Evolutionary conservation across 2,797 vertebrate species (phyloP).

Genomic region (Bryconaethiops microstoma): DNA sequence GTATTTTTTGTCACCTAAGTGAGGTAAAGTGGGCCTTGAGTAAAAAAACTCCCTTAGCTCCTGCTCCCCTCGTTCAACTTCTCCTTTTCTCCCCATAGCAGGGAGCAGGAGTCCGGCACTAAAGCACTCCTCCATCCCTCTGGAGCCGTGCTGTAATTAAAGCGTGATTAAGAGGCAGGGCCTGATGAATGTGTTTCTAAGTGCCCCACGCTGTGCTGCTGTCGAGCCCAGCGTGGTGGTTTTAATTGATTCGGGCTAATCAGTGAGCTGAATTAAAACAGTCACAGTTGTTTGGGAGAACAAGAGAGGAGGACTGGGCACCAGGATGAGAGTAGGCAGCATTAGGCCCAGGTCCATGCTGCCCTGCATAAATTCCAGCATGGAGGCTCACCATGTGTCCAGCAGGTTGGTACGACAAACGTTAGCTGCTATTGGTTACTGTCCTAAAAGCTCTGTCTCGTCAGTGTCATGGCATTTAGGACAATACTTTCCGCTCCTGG

Average conservation of each 20-base stretch:
- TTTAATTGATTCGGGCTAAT: constrained; percentile 80
- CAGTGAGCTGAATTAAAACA: constrained; percentile 83
- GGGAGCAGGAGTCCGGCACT: constrained; percentile 59
- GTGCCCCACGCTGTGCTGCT: constrained; percentile 76
- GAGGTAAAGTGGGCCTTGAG: constrained; percentile 37
- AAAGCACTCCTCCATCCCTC: constrained; percentile 68
- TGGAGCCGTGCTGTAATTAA: constrained; percentile 77
- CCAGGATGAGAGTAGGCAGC: constrained; percentile 58
- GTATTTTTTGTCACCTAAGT: constrained; percentile 44
- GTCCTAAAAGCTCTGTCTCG: not conserved
- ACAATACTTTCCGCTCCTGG: constrained; percentile 13
- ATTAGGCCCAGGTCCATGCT: constrained; percentile 70
- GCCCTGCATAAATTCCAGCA: constrained; percentile 76
- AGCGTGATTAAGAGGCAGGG: constrained; percentile 79
- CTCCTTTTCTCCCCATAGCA: constrained; percentile 42
- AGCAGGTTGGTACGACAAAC: constrained; percentile 56
- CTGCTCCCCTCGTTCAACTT: constrained; percentile 45
- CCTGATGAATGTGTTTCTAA: constrained; percentile 76
- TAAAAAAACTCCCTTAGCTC: constrained; percentile 34
- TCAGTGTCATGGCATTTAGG: not conserved
- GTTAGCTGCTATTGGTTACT: constrained; percentile 56
- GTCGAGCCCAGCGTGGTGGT: constrained; percentile 72
- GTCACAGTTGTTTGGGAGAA: constrained; percentile 78
- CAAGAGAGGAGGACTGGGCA: constrained; percentile 58
- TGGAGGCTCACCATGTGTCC: constrained; percentile 53